Percentiles rank a stretch among this genome's conserved stretches.
Conservation (phyloP, 2,888 invertebrate genomes). For the Erynnis tages region DNA sequence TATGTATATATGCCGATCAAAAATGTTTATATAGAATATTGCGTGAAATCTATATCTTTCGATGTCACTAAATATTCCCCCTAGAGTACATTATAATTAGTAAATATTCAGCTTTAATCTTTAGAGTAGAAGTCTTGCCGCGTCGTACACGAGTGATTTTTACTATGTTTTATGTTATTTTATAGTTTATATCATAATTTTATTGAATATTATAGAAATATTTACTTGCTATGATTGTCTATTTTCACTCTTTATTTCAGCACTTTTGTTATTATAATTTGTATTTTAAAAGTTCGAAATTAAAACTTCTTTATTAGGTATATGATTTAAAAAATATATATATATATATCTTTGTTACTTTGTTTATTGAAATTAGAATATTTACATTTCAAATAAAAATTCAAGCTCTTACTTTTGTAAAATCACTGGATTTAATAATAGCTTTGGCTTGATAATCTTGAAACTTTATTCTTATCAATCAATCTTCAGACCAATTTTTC, state of each 20-base stretch:
- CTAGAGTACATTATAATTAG: neutral
- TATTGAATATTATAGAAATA: neutral
- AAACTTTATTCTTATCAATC: too few species aligned
- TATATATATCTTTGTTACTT: neutral
- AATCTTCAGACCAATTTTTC: too few species aligned
- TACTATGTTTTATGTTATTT: constrained; percentile 6
- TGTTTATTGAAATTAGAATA: too few species aligned
- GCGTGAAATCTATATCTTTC: too few species aligned
- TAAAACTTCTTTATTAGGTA: neutral
- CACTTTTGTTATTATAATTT: constrained; percentile 31
- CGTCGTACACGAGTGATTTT: constrained; percentile 12
- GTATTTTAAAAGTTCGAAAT: neutral
- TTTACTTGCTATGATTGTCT: constrained; percentile 8
- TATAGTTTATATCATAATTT: neutral
- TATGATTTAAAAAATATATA: neutral
- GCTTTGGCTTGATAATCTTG: too few species aligned
- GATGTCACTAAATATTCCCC: too few species aligned
- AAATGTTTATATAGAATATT: too few species aligned
- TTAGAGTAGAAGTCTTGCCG: constrained; percentile 33
- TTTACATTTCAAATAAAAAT: too few species aligned
- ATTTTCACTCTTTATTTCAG: constrained; percentile 36
- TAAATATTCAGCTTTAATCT: constrained; percentile 32
- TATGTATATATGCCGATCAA: too few species aligned
- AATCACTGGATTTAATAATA: too few species aligned
- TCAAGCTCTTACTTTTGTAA: too few species aligned